Evolutionary conservation across 2,888 invertebrate species (phyloP), one percentile per base, ranked within the genome.

Genomic region (Cactoblastis cactorum): DNA sequence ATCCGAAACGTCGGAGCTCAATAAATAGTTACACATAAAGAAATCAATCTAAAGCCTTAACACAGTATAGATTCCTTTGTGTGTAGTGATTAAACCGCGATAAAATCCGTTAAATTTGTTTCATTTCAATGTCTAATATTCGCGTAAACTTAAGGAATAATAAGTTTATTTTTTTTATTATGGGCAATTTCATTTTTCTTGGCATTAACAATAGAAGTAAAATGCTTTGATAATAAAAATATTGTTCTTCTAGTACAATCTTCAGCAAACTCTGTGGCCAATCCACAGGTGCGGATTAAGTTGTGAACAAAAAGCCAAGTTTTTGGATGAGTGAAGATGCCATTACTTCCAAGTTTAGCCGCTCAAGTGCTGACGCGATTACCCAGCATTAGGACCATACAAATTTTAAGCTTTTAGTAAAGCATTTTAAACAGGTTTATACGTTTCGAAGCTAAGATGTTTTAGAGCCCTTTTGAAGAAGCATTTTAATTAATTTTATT

Each of bases 221-320:
- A n/a, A 33, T n/a, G 33, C n/a, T 22, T 22, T 22, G 3, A 22
- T 22, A 28, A 6, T 28, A 28, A 28, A 28, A 8, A 8, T 28
- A 22, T 22, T 28, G 28, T 8, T 6, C 8, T 28, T 28, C 28
- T 28, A 28, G 5, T 6, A 28, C 5, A 6, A 4, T 6, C 8
- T 28, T 28, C 28, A 28, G 4, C 6, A 15, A 6, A 37, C 4
- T 43, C 28, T 28, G 17, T 28, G 43, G 0, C 28, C 43, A 15
- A 8, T 43, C 43, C 43, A 43, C 43, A 43, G 43, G 43, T 43
- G 43, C 43, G 17, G 22, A 32, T 32, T 43, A 43, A 43, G 43
- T 28, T 32, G 32, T 9, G 41, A 11, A 43, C 43, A 43, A 43
- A 43, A 43, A 43, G 43, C 43, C 43, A 43, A 43, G 43, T 32